Evolutionary conservation across 2,113 vertebrate species (phyloP), one percentile per base, ranked within the genome.

Genomic region (Nannobrachium achirus): DNA sequence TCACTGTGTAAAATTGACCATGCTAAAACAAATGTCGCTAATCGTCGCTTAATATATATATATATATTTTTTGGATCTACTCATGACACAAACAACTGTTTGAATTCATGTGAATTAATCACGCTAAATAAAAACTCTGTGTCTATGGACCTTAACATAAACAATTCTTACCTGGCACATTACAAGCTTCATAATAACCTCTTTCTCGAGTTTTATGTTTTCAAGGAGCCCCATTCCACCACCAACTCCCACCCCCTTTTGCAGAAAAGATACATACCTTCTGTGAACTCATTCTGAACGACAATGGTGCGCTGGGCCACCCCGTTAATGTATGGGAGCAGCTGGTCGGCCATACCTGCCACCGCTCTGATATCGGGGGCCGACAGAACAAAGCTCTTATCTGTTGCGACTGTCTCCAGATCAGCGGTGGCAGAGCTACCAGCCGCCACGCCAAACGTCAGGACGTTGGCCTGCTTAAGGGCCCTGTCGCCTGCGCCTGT

Each of bases 241-340:
- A 75, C 59, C 46, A 67, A 15, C 33, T 25, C 56, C 68, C 45
- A 16, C 48, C 66, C 78, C 67, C 57, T 66, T 66, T 72, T 78
- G 68, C 75, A 78, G 71, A 86, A 68, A 81, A 61, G 79, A 82
- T 95, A 99, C 98, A 86, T 99, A 99, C 98, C 98, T 99, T 98
- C 93, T 59, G 92, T 94, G 89, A 96, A 85, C 88, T 95, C 89
- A 90, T 86, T 95, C 61, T 95, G 89, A 92, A 96, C 76, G 87
- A 96, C 88, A 95, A 96, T 94, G 90, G 80, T 91, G 69, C 95
- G 95, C 81, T 95, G 93, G 88, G 93, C 89, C 92, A 97, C 94
- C 79, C 92, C 94, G 73, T 89, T 90, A 95, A 99, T 87, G 92
- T 92, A 94, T 59, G 86, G 91, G 69, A 94, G 90, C 89, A 99